phyloP scores from a whole-genome alignment of 2,888 invertebrate species.

The Archips crataeganus region DNA sequence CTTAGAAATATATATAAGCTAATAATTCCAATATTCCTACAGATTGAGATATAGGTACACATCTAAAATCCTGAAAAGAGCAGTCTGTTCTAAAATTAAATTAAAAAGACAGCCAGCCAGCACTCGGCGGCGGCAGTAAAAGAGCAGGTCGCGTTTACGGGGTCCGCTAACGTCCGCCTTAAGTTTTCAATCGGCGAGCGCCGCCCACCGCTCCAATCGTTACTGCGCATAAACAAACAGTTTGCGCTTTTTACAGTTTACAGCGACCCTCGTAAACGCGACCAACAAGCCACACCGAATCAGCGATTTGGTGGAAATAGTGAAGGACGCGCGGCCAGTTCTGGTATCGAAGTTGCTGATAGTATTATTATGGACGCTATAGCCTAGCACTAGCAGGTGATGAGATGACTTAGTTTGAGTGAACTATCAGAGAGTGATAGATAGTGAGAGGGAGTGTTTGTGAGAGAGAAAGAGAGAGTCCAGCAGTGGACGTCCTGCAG shows the following conservation, averaged over 20 bases:
- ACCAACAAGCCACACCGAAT: constrained; percentile 75
- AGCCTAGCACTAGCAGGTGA: no score
- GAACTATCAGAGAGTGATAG: no score
- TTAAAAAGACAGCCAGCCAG: constrained; percentile 42
- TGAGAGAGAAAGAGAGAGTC: no score
- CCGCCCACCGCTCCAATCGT: constrained; percentile 62
- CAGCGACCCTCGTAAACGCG: constrained; percentile 81
- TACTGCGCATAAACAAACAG: constrained; percentile 80
- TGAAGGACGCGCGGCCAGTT: constrained; percentile 49
- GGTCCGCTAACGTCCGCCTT: constrained; percentile 51
- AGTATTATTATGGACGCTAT: neutral
- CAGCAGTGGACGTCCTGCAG: no score
- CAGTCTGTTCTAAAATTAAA: constrained; percentile 44
- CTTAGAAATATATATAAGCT: no score
- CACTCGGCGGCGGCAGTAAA: constrained; percentile 60
- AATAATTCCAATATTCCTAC: no score
- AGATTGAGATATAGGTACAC: no score
- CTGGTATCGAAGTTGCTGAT: constrained; percentile 18
- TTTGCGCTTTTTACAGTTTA: constrained; percentile 82
- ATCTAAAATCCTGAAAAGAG: constrained; percentile 8
- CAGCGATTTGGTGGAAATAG: constrained; percentile 69
- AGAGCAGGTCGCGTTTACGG: constrained; percentile 69
- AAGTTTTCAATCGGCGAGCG: constrained; percentile 56
- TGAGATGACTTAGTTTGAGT: no score
- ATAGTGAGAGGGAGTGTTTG: no score